These are phyloP conservation scores for Paramormyrops hopkinsi DNA, from an alignment of 2,797 vertebrate species.

Conservation along the genomic window DNA sequence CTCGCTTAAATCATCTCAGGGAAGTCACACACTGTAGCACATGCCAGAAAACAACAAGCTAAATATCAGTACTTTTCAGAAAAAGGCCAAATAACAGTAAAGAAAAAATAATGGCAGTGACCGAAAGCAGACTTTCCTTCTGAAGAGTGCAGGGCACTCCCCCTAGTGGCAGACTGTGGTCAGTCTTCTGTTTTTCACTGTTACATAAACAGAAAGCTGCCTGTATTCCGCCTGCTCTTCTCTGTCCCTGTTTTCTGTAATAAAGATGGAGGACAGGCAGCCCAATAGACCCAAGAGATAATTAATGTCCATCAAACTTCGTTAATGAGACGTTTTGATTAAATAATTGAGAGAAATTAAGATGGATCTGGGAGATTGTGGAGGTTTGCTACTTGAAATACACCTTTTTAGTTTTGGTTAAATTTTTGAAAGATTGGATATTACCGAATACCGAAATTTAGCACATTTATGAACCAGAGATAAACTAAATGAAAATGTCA, in stretches of 20 bases:
- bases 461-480: neutral
- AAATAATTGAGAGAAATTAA: conserved; percentile 23
- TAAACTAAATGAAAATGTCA: neutral
- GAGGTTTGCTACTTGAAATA: neutral
- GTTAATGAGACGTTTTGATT: conserved; percentile 17
- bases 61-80: neutral
- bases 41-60: neutral
- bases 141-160: neutral
- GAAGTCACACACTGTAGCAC: neutral
- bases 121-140: neutral
- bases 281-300: neutral
- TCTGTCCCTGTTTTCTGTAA: neutral
- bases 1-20: neutral
- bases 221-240: neutral
- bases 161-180: neutral
- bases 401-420: neutral
- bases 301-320: conserved; percentile 5
- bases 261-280: conserved; percentile 1
- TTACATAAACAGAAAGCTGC: neutral
- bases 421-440: neutral
- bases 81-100: neutral
- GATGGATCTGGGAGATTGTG: neutral
- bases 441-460: neutral
- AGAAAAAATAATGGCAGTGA: neutral
- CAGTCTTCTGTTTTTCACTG: neutral